Conservation (phyloP, 2,113 vertebrate species). For the Pandion haliaetus region DNA sequence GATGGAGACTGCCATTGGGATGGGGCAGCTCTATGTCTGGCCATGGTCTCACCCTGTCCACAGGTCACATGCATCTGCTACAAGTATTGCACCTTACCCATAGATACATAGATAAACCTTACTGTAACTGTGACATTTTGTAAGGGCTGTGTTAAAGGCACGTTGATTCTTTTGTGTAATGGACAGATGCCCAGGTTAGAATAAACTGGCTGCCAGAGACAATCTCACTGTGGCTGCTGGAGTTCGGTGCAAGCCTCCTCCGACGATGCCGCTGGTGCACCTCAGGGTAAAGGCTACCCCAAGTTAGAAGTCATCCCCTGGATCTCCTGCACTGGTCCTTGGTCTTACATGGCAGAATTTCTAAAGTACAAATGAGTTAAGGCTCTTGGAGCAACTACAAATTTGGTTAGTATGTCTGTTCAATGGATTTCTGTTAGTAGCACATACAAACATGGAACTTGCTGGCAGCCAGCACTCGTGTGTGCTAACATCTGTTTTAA, state of each 20-base stretch:
- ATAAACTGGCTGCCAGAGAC: background rate
- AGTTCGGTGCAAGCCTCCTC: background rate
- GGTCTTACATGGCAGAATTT: background rate
- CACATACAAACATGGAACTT: background rate
- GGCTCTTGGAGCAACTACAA: background rate
- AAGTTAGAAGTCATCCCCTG: background rate
- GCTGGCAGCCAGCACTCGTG: background rate
- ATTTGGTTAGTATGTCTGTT: background rate
- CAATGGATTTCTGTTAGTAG: background rate
- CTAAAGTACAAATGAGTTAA: background rate
- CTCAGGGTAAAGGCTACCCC: background rate
- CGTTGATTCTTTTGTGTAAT: too few species aligned
- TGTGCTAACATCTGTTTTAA: background rate
- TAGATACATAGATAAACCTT: background rate
- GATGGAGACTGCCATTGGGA: too few species aligned
- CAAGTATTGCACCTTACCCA: background rate
- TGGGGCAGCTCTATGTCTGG: background rate
- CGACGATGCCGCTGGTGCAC: background rate
- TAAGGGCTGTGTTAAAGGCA: background rate
- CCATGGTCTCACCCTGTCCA: background rate
- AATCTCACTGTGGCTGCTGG: fast-evolving
- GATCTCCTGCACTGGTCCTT: too few species aligned
- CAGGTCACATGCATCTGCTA: too few species aligned
- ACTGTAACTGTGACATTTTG: background rate
- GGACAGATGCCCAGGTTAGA: background rate